Evolutionary conservation across 1,140 invertebrate species (phyloP).

Genomic region (Drosophila cardini): DNA sequence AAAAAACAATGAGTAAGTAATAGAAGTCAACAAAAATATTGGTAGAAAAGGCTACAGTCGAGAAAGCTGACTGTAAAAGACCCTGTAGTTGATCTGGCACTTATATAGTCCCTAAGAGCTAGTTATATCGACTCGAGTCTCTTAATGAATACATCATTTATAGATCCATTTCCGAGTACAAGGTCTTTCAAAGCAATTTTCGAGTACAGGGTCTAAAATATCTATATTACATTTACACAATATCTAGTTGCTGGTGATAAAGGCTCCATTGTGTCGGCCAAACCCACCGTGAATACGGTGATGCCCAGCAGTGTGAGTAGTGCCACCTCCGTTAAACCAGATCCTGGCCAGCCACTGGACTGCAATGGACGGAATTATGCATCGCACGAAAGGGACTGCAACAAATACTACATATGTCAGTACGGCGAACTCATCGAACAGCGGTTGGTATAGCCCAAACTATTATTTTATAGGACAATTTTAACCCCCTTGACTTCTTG

Average conservation of each 20-base stretch:
- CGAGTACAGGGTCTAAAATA: no score
- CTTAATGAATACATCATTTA: no score
- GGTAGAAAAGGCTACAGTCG: no score
- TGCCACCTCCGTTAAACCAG: constrained; percentile 18
- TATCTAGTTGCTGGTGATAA: constrained; percentile 50
- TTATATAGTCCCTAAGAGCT: no score
- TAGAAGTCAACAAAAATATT: not conserved
- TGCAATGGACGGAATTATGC: constrained; percentile 88
- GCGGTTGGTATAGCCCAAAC: constrained; percentile 48
- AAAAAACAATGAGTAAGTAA: constrained; percentile 71
- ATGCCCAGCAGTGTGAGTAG: constrained; percentile 22
- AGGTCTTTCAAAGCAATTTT: no score
- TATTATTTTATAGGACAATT: not conserved
- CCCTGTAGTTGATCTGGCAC: no score
- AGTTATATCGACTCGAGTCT: no score
- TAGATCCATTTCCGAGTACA: no score
- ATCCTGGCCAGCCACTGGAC: constrained; percentile 75
- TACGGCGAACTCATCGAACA: constrained; percentile 88
- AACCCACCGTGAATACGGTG: constrained; percentile 47
- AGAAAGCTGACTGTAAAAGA: no score
- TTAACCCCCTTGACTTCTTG: not conserved
- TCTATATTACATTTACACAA: not conserved
- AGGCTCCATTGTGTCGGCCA: constrained; percentile 39
- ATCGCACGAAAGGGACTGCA: constrained; percentile 89
- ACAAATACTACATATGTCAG: constrained; percentile 92